Evolutionary conservation across 2,888 invertebrate species (phyloP).

Genomic region (Conistra vaccinii): DNA sequence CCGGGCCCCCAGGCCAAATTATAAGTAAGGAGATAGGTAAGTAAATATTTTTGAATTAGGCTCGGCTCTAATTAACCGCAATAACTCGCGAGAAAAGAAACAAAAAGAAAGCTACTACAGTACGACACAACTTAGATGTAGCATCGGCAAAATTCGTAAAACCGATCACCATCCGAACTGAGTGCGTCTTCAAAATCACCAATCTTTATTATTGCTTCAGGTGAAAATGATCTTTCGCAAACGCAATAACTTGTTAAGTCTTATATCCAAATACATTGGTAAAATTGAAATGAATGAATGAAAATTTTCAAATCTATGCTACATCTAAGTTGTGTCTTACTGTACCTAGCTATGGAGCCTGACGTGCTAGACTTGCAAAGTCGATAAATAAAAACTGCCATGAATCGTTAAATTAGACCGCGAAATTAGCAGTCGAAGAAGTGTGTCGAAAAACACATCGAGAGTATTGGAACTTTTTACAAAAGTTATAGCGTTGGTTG

Average conservation of each 20-base stretch:
- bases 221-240: too few relatives aligned
- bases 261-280: too few relatives aligned
- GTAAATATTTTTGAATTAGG: neutral
- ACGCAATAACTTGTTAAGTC: too few relatives aligned
- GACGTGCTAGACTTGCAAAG: constrained; percentile 3
- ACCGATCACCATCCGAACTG: too few relatives aligned
- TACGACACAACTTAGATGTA: too few relatives aligned
- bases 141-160: too few relatives aligned
- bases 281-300: too few relatives aligned
- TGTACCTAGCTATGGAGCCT: constrained; percentile 14
- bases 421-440: constrained; percentile 71
- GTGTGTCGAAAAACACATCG: constrained; percentile 19
- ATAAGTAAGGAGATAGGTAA: neutral
- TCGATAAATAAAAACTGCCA: neutral
- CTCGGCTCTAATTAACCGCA: constrained; percentile 23
- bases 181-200: too few relatives aligned
- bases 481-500: neutral
- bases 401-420: constrained; percentile 67
- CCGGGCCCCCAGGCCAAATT: too few relatives aligned
- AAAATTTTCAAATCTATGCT: too few relatives aligned
- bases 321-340: too few relatives aligned
- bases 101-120: constrained; percentile 66
- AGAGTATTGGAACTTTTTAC: neutral
- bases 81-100: constrained; percentile 27
- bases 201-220: too few relatives aligned